Base-by-base conservation (phyloP, 2,888 invertebrate species). In the Anarsia innoxiella region DNA sequence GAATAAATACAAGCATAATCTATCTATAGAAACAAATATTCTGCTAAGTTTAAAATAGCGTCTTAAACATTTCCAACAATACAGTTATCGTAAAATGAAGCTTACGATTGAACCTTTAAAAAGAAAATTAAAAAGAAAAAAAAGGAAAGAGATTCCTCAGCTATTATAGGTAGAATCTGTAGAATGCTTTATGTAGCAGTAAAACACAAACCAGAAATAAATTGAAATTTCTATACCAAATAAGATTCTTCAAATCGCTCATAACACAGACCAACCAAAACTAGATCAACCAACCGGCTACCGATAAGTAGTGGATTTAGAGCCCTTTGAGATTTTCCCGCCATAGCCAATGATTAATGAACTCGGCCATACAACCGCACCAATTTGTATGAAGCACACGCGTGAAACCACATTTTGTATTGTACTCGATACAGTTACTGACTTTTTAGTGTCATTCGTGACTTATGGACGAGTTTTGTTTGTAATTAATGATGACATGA, bases 231-330 rank as follows among this genome's bases (percentile, higher is more conserved):
- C 1, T 28, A 8, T 8, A 3, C 8, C 19, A 19, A 19, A 19
- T 19, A 19, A 19, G 8, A 5, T 47, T 51, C 52, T 46, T 1
- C 1, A n/a, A 19, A 19, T 25, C 34, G 27, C 50, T 33, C 36
- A 10, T 44, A 9, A 26, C 40, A 55, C 48, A 33, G 1, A 38
- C 54, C 53, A 41, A 33, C 19, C 27, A 36, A 63, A n/a, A 63
- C 48, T 53, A 59, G 59, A 62, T 54, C 59, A 66, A 48, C 57
- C 50, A 58, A 49, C 49, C 49, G 45, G 50, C 51, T 44, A 47
- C 40, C 65, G 70, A 64, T 71, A 73, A 74, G 70, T 68, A 73
- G 65, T 63, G 66, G 67, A 73, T 75, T 75, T 71, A 70, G 65
- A 64, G 56, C 58, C 63, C 61, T 49, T 50, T 46, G 44, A 48